A percentile compares a stretch with the other conserved stretches of the same genome.
These are phyloP conservation scores for Urocyon cinereoargenteus DNA, from an alignment of 2,797 vertebrate species.

Conservation along the genomic window DNA sequence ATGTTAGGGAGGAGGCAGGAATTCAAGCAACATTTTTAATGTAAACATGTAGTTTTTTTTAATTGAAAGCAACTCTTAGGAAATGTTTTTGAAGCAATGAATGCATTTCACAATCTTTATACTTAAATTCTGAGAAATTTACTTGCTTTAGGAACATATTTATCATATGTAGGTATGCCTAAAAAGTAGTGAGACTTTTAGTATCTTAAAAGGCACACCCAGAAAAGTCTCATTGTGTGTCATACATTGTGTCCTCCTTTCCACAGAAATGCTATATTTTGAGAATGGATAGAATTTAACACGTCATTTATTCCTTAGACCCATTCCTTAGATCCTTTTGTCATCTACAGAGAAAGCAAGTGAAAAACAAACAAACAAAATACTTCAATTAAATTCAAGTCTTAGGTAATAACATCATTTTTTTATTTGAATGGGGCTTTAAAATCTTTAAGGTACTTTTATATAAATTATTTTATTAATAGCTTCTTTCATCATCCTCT, in stretches of 20 bases:
- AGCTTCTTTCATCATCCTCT: neutral
- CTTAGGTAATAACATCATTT: neutral
- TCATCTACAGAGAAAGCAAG: neutral
- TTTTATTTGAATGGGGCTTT: neutral
- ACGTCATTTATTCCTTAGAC: neutral
- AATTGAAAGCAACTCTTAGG: conserved; percentile 36
- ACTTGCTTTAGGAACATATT: neutral
- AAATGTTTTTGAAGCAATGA: conserved; percentile 15
- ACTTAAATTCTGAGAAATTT: conserved; percentile 48
- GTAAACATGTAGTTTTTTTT: neutral
- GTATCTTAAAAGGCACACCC: neutral
- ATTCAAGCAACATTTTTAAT: neutral
- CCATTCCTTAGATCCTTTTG: neutral
- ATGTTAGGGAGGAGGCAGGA: neutral
- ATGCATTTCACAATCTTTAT: conserved; percentile 40
- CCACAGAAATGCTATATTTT: neutral
- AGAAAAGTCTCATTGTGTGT: neutral
- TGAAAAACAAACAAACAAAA: neutral
- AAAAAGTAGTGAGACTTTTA: neutral
- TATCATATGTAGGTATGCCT: neutral
- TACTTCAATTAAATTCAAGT: neutral
- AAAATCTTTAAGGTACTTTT: neutral
- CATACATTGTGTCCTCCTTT: neutral
- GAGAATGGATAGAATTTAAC: neutral
- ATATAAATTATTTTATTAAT: neutral